phyloP scores from a whole-genome alignment of 2,113 vertebrate genomes.

The Bos javanicus region DNA sequence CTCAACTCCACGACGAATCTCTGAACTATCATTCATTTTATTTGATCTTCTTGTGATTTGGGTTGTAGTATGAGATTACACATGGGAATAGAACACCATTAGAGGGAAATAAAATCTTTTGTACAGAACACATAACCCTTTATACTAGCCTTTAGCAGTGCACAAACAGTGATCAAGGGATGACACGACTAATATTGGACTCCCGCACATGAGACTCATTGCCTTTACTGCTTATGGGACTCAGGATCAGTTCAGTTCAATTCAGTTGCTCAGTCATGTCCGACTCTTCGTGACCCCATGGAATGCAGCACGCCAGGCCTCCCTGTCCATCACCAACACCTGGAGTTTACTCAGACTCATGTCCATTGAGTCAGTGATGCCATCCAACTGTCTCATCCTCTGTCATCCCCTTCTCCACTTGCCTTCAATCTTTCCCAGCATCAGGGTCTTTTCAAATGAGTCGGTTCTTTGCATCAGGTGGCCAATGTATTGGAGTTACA shows the following conservation, averaged over 20 bases:
- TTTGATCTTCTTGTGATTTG: slow-evolving; percentile 75
- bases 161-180: slow-evolving; percentile 68
- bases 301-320: not conserved
- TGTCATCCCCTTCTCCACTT: not conserved
- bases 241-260: not conserved
- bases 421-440: not conserved
- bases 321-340: not conserved
- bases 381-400: not conserved
- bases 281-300: rapidly evolving
- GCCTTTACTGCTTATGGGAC: slow-evolving; percentile 27
- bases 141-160: slow-evolving; percentile 48
- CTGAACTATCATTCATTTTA: slow-evolving; percentile 66
- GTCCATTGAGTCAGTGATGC: not conserved
- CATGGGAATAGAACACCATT: slow-evolving; percentile 74
- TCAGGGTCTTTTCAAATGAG: not conserved
- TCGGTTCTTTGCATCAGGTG: not conserved
- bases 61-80: slow-evolving; percentile 67
- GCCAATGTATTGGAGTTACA: not conserved
- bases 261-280: not conserved
- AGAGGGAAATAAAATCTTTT: slow-evolving; percentile 74
- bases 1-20: slow-evolving; percentile 39
- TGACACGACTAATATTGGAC: slow-evolving; percentile 72
- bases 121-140: slow-evolving; percentile 60
- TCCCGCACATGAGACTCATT: slow-evolving; percentile 60
- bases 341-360: not conserved